Evolutionary conservation across 1,140 invertebrate genomes (phyloP).

Genomic region (Drosophila ficusphila): DNA sequence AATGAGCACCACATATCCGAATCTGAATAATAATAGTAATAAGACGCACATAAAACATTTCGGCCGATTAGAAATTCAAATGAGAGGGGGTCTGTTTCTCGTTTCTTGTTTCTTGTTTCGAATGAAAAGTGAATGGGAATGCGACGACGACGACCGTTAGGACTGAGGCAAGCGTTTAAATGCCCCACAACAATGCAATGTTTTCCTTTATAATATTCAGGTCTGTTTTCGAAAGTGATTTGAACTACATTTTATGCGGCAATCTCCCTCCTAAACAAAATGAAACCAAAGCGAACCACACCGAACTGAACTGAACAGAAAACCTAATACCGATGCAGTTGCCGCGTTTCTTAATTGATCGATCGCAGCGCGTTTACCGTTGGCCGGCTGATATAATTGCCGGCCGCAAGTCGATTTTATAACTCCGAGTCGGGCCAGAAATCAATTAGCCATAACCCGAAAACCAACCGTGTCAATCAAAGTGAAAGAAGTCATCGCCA

Average conservation of each 20-base stretch:
- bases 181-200: slow-evolving; percentile 60
- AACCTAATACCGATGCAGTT: slow-evolving; percentile 33
- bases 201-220: slow-evolving; percentile 25
- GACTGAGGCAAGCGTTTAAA: slow-evolving; percentile 20
- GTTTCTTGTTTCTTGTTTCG: not conserved
- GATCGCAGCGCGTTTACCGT: slow-evolving; percentile 50
- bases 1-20: slow-evolving; percentile 1
- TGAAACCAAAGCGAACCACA: not conserved
- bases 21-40: slow-evolving; percentile 55
- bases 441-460: slow-evolving; percentile 59
- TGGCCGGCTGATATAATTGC: slow-evolving; percentile 38
- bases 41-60: slow-evolving; percentile 42
- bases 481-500: slow-evolving; percentile 67
- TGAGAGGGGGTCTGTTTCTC: not conserved
- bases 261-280: no score
- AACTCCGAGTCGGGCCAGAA: slow-evolving; percentile 27
- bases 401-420: slow-evolving; percentile 52
- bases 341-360: slow-evolving; percentile 55
- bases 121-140: slow-evolving; percentile 43
- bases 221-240: slow-evolving; percentile 57
- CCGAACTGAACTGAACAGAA: not conserved
- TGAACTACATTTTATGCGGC: slow-evolving; percentile 65
- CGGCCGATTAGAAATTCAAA: slow-evolving; percentile 49
- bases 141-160: slow-evolving; percentile 52
- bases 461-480: slow-evolving; percentile 63